Evolutionary conservation across 2,888 invertebrate species (phyloP), one percentile per base, ranked within the genome.

Genomic region (Latrodectus hesperus): DNA sequence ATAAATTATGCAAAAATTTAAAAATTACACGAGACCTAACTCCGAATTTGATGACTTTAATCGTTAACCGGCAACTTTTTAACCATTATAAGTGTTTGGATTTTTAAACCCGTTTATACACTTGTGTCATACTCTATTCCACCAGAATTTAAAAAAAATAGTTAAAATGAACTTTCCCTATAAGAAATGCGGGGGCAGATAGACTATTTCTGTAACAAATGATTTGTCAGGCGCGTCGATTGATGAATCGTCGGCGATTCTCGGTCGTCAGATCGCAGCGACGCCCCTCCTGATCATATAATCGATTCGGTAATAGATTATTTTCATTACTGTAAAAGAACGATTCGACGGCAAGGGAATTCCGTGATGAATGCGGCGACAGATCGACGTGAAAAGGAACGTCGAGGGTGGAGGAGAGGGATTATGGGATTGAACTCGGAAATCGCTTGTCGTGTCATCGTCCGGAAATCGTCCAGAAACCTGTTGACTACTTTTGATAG

Each of bases 241-340:
- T 86, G 85, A 87, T 87, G 86, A 81, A 87, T 87, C 65, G 86
- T 71, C 73, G 72, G 67, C 67, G 73, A 81, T 71, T 60, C 65
- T 77, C 73, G 72, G 65, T 81, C 81, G n/a, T 73, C 86, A 85
- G 81, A 77, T 38, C 74, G 77, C 75, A 80, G 75, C 80, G 72
- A 65, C 86, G 77, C 14, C 12, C 60, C n/a, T 60, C 60, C 86
- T 87, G 86, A 87, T 87, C 86, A 81, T 67, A 82, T 87, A 87
- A 87, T 87, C 86, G 86, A 87, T 87, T 55, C 72, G 49, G 86
- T 87, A 87, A 87, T 87, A 87, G 86, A 87, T 87, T 87, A 87
- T 87, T 87, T 87, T 87, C 86, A 87, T 87, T 87, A 87, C 86
- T 71, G 81, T 86, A 86, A 86, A 86, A 86, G 85, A 86, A 80